Base-by-base conservation (phyloP, 1,140 invertebrate genomes). In the Drosophila navojoa region DNA sequence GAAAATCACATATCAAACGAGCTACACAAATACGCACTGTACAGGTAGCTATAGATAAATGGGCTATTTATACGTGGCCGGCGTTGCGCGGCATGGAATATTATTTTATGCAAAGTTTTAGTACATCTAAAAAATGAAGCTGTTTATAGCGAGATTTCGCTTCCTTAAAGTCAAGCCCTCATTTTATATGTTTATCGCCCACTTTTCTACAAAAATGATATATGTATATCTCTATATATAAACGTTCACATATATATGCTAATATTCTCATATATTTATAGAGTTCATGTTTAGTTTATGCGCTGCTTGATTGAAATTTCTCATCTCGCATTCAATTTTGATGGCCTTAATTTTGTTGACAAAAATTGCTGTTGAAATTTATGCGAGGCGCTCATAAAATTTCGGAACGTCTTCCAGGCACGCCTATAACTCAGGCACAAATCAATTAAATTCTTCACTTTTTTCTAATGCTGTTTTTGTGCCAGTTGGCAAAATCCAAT, bases 401-500 rank as follows among this genome's bases (percentile, higher is more conserved):
- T 13, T 54, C 49, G 19, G 3, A 60, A 27, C 38, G 29, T 54
- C 59, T 68, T 68, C 70, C 70, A 72, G 63, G 45, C 45, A 9
- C 25, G 62, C 5, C 32, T 15, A 67, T 67, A 67, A 44, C 25
- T 53, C 57, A 40, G 16, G 45, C 45, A 53, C 52, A 75, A 75
- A 75, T 70, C 67, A 66, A 76, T 75, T 62, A 70, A 59, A 69
- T 57, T 69, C 35, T 57, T 6, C 44, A 22, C 19, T 16, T 61
- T 11, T 71, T 64, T 71, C 69, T 69, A 68, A 38, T 42, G 29
- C 44, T 73, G 47, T 52, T 49, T 49, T 27, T 68, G 45, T 71
- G 32, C 29, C 71, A 55, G 42, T 70, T 58, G 68, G 59, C 53
- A 59, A 62, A 63, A 82, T 79, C 81, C 76, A 84, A 84, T 85